Conservation (phyloP, 2,888 invertebrate species). For the Schrankia costaestrigalis region DNA sequence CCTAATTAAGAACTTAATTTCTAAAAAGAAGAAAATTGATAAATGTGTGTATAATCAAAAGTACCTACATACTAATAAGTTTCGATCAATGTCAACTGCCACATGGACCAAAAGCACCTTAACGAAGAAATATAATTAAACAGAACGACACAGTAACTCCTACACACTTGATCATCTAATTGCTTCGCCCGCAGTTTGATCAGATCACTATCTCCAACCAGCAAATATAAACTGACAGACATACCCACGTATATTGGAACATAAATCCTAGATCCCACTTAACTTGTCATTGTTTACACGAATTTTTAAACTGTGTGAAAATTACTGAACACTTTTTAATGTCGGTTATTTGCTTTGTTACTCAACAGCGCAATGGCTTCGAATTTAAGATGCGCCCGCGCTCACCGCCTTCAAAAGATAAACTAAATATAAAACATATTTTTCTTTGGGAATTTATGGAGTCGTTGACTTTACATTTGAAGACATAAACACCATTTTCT, state of each 20-base stretch:
- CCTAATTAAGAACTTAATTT: too few species aligned
- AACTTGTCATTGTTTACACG: constrained; percentile 34
- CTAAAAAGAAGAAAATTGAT: too few species aligned
- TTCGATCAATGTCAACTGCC: too few species aligned
- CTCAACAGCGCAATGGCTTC: constrained; percentile 15
- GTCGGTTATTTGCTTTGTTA: constrained; percentile 21
- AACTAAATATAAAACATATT: constrained; percentile 30
- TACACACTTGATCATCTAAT: constrained; percentile 10
- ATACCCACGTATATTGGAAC: constrained; percentile 16
- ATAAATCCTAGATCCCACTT: constrained; percentile 29
- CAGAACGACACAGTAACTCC: too few species aligned
- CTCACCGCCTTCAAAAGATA: constrained; percentile 24
- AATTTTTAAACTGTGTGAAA: constrained; percentile 21
- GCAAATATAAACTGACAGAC: constrained; percentile 14
- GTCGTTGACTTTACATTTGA: constrained; percentile 24
- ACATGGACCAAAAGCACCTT: too few species aligned
- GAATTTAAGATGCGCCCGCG: constrained; percentile 23
- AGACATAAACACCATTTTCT: neutral
- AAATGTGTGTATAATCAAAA: too few species aligned
- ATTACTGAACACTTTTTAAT: constrained; percentile 16
- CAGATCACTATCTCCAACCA: constrained; percentile 5
- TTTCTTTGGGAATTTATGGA: constrained; percentile 29
- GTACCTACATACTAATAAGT: too few species aligned
- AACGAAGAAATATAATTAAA: too few species aligned
- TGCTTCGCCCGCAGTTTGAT: constrained; percentile 1